phyloP scores from a whole-genome alignment of 2,888 invertebrate genomes.

The Esperia sulphurella region DNA sequence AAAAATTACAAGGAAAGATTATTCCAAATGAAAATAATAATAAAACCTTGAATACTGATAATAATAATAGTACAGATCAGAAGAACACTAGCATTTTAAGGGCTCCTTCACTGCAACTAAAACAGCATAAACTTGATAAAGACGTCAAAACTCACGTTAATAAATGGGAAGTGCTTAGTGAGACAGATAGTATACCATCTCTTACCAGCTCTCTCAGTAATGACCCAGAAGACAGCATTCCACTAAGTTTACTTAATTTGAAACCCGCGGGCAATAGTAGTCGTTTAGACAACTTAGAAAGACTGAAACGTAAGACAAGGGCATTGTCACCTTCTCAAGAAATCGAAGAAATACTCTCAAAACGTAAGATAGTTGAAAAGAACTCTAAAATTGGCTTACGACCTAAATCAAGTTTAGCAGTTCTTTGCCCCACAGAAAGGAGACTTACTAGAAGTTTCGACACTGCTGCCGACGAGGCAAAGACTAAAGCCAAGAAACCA shows the following conservation, averaged over 20 bases:
- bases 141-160: constrained; percentile 63
- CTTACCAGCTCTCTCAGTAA: constrained; percentile 66
- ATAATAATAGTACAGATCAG: constrained; percentile 37
- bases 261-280: constrained; percentile 52
- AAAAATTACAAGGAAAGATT: constrained; percentile 78
- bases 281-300: constrained; percentile 57
- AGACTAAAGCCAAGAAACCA: constrained; percentile 43
- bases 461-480: constrained; percentile 47
- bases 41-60: constrained; percentile 27
- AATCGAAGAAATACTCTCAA: constrained; percentile 75
- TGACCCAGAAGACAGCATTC: constrained; percentile 80
- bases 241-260: constrained; percentile 69
- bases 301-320: constrained; percentile 76
- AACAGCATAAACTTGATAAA: constrained; percentile 61
- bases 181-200: constrained; percentile 80
- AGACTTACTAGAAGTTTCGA: constrained; percentile 66
- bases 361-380: constrained; percentile 59
- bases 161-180: constrained; percentile 80
- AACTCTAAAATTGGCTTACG: constrained; percentile 51
- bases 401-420: constrained; percentile 69
- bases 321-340: constrained; percentile 80
- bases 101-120: constrained; percentile 65
- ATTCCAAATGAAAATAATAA: constrained; percentile 39
- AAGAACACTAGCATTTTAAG: constrained; percentile 50
- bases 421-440: constrained; percentile 62